Evolutionary conservation across 2,797 vertebrate species (phyloP).

Genomic region (Macropus fuliginosus): DNA sequence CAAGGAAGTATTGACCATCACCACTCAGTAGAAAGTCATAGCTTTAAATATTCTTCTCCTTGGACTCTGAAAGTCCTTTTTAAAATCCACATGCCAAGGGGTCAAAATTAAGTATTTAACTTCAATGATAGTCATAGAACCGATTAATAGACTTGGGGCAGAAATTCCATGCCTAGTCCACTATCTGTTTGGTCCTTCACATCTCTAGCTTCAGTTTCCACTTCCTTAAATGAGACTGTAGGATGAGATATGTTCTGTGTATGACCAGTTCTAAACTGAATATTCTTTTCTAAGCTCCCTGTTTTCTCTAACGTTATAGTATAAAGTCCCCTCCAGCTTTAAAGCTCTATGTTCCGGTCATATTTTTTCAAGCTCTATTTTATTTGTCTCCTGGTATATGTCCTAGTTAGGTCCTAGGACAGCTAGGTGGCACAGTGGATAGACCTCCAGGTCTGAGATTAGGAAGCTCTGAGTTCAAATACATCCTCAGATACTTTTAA

Average conservation of each 20-base stretch:
- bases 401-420: neutral
- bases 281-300: neutral
- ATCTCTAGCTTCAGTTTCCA: neutral
- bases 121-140: neutral
- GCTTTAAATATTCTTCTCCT: neutral
- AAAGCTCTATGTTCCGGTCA: neutral
- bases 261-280: neutral
- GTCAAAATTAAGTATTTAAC: neutral
- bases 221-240: neutral
- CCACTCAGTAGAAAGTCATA: neutral
- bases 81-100: neutral
- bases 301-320: neutral
- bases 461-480: neutral
- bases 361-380: neutral
- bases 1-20: neutral
- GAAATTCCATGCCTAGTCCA: neutral
- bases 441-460: neutral
- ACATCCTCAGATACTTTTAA: neutral
- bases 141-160: neutral
- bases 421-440: neutral
- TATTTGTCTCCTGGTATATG: neutral
- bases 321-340: neutral
- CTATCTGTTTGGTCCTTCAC: neutral
- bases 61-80: neutral
- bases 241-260: neutral